phyloP scores from a whole-genome alignment of 2,797 vertebrate genomes.

The Merluccius polli region DNA sequence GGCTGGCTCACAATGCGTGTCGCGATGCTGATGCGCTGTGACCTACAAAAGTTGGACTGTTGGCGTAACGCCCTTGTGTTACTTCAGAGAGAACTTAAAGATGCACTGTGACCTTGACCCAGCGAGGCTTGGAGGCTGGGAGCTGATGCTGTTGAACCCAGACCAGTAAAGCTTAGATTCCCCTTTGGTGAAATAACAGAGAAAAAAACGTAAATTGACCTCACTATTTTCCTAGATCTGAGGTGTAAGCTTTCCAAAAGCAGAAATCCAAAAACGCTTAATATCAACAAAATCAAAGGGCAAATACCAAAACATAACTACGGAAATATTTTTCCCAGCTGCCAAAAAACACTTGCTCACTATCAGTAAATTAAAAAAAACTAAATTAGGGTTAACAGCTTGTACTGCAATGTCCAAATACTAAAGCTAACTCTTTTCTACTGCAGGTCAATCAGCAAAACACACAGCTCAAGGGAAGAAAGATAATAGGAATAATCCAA shows the following conservation, averaged over 20 bases:
- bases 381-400: background rate
- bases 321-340: conserved; percentile 9
- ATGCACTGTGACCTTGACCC: conserved; percentile 32
- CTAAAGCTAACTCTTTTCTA: conserved; percentile 12
- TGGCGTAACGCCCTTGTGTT: conserved; percentile 29
- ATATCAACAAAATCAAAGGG: conserved; percentile 40
- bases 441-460: conserved; percentile 32
- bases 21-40: conserved; percentile 18
- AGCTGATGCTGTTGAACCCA: background rate
- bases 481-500: background rate
- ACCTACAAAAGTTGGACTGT: conserved; percentile 21
- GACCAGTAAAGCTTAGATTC: conserved; percentile 14
- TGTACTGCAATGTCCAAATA: conserved; percentile 19
- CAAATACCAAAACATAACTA: conserved; percentile 27
- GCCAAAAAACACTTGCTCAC: background rate
- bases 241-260: conserved; percentile 16
- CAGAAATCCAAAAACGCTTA: conserved; percentile 17
- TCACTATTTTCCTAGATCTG: conserved; percentile 27
- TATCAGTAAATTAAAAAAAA: conserved; percentile 48
- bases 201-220: conserved; percentile 19
- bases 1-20: conserved; percentile 32
- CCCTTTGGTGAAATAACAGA: conserved; percentile 25
- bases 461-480: conserved; percentile 15
- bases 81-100: conserved; percentile 20
- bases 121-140: background rate